These are phyloP conservation scores for Cisticola juncidis DNA, from an alignment of 2,113 vertebrate genomes.

Conservation along the genomic window DNA sequence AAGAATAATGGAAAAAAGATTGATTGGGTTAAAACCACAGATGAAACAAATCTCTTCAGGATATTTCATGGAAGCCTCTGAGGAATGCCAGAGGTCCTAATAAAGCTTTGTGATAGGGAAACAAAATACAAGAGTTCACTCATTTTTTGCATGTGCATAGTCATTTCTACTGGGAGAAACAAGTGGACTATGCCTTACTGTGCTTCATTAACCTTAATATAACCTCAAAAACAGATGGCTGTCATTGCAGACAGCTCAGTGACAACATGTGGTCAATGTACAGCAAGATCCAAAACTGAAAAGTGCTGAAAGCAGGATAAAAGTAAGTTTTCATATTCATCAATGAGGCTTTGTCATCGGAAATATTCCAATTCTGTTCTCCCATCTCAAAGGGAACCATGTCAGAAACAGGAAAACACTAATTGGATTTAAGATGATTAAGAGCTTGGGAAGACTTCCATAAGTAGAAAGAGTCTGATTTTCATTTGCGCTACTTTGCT, in stretches of 20 bases:
- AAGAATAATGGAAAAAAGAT: constrained; percentile 24
- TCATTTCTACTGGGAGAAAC: background rate
- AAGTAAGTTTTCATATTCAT: constrained; percentile 1
- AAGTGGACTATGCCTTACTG: background rate
- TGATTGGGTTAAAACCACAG: constrained; percentile 21
- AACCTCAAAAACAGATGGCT: constrained; percentile 25
- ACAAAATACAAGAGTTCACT: background rate
- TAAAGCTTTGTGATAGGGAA: background rate
- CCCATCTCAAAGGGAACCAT: constrained; percentile 15
- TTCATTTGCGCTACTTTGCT: background rate
- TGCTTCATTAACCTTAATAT: constrained; percentile 17
- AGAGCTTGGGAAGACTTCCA: constrained; percentile 38
- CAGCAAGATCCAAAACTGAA: background rate
- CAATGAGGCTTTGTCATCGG: background rate
- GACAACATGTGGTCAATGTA: background rate
- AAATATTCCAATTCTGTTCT: background rate
- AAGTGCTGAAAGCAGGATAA: constrained; percentile 8
- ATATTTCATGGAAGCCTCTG: constrained; percentile 12
- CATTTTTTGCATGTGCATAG: background rate
- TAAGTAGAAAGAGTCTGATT: constrained; percentile 39
- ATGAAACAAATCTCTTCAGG: constrained; percentile 27
- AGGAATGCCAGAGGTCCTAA: constrained; percentile 13
- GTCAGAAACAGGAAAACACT: constrained; percentile 53
- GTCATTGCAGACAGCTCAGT: background rate
- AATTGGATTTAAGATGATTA: constrained; percentile 61